phyloP scores from a whole-genome alignment of 2,888 invertebrate species.

The Thera obeliscata region DNA sequence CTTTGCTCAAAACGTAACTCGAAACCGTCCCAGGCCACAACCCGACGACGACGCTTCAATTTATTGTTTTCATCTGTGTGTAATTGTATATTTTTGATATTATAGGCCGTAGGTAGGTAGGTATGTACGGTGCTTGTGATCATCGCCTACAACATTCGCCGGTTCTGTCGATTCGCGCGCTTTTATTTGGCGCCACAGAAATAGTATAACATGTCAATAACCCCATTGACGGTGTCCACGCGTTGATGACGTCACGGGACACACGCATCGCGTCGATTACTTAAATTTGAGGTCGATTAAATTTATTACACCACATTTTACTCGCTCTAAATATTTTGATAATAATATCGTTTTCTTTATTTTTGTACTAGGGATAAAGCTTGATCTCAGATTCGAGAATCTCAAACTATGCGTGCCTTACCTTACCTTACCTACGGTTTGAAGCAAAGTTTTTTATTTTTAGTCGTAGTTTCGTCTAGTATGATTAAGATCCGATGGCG shows the following conservation, averaged over 20 bases:
- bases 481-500: too few species aligned
- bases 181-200: constrained; percentile 81
- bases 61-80: constrained; percentile 82
- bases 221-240: constrained; percentile 78
- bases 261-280: constrained; percentile 65
- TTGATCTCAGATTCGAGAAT: too few species aligned
- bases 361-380: constrained; percentile 15
- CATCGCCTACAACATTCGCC: constrained; percentile 38
- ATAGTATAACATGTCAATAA: constrained; percentile 83
- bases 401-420: too few species aligned
- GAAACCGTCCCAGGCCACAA: constrained; percentile 83
- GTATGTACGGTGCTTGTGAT: constrained; percentile 42
- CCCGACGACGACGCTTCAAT: constrained; percentile 70
- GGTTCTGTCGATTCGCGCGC: constrained; percentile 65
- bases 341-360: constrained; percentile 35
- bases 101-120: constrained; percentile 34
- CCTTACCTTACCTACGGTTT: too few species aligned
- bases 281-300: constrained; percentile 76
- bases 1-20: constrained; percentile 83
- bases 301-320: constrained; percentile 72
- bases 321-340: constrained; percentile 64
- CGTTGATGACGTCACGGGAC: constrained; percentile 75
- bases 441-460: too few species aligned
- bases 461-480: too few species aligned
- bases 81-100: constrained; percentile 61